phyloP scores from a whole-genome alignment of 2,888 invertebrate genomes.

The Omphaloscelis lunosa region DNA sequence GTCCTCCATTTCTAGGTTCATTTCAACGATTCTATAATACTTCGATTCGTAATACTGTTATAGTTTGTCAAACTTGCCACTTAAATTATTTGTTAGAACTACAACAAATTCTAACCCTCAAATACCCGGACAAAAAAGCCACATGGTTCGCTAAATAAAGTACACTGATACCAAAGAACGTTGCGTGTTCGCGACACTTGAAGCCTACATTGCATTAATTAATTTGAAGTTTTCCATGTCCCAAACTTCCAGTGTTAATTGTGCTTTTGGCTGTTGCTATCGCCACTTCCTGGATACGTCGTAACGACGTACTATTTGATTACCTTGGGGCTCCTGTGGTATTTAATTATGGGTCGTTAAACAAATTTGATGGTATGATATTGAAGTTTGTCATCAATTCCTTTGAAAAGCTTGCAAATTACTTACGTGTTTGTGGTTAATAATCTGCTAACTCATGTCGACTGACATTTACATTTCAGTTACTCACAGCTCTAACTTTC shows the following conservation, averaged over 20 bases:
- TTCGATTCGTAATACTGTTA: not conserved
- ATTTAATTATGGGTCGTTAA: slow-evolving; percentile 62
- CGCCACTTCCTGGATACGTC: slow-evolving; percentile 59
- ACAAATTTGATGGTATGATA: slow-evolving; percentile 64
- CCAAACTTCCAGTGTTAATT: slow-evolving; percentile 82
- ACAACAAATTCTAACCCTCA: not conserved
- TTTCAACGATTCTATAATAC: not conserved
- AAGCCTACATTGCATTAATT: slow-evolving; percentile 80
- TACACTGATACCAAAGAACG: slow-evolving; percentile 32
- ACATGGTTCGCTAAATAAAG: slow-evolving; percentile 24
- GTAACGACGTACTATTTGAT: slow-evolving; percentile 69
- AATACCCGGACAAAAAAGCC: slow-evolving; percentile 3
- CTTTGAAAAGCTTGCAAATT: slow-evolving; percentile 54
- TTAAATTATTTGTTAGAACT: not conserved
- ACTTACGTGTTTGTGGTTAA: slow-evolving; percentile 19
- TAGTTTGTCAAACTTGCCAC: not conserved
- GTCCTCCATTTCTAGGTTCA: slow-evolving; percentile 1
- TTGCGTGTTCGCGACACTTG: slow-evolving; percentile 82
- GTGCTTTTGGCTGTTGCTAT: slow-evolving; percentile 77
- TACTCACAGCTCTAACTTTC: not conserved
- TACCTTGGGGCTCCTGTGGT: slow-evolving; percentile 62
- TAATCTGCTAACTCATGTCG: slow-evolving; percentile 14
- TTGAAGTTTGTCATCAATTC: slow-evolving; percentile 56
- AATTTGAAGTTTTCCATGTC: slow-evolving; percentile 81
- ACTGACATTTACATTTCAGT: not conserved